Evolutionary conservation across 2,888 invertebrate genomes (phyloP), one percentile per base, ranked within the genome.

Genomic region (Hyposoter dolosus): DNA sequence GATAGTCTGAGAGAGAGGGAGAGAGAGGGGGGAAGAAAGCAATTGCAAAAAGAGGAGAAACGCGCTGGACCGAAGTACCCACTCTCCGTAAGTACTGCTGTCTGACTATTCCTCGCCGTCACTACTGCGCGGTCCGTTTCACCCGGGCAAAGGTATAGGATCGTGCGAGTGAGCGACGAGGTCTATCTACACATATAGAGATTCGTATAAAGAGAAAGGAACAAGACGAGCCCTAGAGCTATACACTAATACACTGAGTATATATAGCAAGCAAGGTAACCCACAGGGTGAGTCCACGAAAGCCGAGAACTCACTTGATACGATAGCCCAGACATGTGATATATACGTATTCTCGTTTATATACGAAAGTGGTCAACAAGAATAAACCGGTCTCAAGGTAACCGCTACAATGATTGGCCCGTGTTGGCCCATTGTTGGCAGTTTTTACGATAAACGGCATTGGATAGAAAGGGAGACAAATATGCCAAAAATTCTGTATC

Each of bases 51-150:
- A 76, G 79, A 75, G 82, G 65, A 69, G 71, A 82, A 84, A 71
- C 84, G 83, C 78, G 87, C 85, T 84, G 84, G 84, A 85, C 85
- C 87, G 66, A 83, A 87, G 82, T 84, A 84, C 82, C 87, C 86
- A 86, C 86, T 86, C 86, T 83, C 74, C 81, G 80, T 81, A 86
- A 86, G 86, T 86, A 86, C 83, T 71, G 74, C 83, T 86, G 86
- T 86, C 86, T 86, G 86, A 86, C 86, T 86, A 81, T 86, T 81
- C 74, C 83, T 76, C 81, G 60, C 78, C 83, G 83, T 86, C 86
- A 81, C 86, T 86, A 86, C 86, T 86, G 86, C 71, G 77, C 72
- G 81, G 80, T 66, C 77, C 86, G 83, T 83, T 81, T 83, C 81
- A 69, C 77, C 69, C 77, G 80, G 71, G 71, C 83, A 71, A 45